Evolutionary conservation across 1,140 invertebrate genomes (phyloP).

Genomic region (Leptonema lineaticorne): DNA sequence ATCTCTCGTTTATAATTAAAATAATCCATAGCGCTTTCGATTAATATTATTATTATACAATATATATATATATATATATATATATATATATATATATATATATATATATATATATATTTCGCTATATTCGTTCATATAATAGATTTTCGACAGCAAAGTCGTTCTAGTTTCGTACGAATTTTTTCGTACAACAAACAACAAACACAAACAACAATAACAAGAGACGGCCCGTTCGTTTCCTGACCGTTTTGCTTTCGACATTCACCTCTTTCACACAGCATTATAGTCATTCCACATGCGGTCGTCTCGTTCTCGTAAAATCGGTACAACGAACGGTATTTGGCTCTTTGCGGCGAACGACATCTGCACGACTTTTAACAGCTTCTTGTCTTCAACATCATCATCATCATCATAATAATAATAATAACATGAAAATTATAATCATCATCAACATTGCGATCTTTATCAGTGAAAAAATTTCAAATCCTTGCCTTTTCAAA

Average conservation of each 20-base stretch:
- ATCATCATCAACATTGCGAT: too few relatives aligned
- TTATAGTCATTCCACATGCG: neutral
- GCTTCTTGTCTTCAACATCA: neutral
- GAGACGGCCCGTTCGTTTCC: conserved; percentile 4
- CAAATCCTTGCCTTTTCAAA: too few relatives aligned
- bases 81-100: neutral
- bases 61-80: neutral
- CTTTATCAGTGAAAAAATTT: too few relatives aligned
- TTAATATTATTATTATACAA: neutral
- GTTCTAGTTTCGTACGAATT: conserved; percentile 5
- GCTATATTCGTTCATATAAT: too few relatives aligned
- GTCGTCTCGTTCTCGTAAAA: neutral
- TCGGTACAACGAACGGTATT: conserved; percentile 19
- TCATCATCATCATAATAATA: too few relatives aligned
- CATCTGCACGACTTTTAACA: neutral
- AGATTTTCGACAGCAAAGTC: neutral
- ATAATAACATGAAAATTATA: too few relatives aligned
- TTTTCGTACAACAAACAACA: neutral
- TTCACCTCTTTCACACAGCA: neutral
- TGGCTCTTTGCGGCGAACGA: neutral
- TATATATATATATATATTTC: neutral
- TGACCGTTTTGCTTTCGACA: neutral
- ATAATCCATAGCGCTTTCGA: neutral
- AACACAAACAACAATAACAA: neutral
- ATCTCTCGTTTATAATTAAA: neutral